Evolutionary conservation across 2,888 invertebrate genomes (phyloP), one percentile per base, ranked within the genome.

Genomic region (Sycophila texana): DNA sequence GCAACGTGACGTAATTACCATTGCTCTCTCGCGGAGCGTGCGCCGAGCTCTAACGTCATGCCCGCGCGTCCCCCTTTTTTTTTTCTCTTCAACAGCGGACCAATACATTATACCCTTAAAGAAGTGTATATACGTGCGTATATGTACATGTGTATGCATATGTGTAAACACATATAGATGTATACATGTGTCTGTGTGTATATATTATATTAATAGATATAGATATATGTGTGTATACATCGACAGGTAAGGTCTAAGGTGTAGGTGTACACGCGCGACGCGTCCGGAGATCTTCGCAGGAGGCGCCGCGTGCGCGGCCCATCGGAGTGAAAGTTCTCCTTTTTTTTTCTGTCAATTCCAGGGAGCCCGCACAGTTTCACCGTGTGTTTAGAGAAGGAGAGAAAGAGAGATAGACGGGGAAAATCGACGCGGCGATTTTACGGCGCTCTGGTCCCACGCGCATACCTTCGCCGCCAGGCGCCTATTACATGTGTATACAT

Each of bases 1-100:
- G 81, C 81, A 81, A 77, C 79, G 57, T 81, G 81, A 81, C 81
- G 81, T 81, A 81, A 81, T 81, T 78, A 71, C 63, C 39, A 75
- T 75, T 72, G 65, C 80, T 65, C 63, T 53, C 71, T 65, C 70
- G 55, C 65, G 13, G 26, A 26, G 51, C 63, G 61, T 7, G 39
- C 39, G 39, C 39, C 39, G 39, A 39, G 39, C 10, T 39, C 10
- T 39, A 39, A 39, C 39, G 39, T 39, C 14, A 14, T 47, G 30
- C 53, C 49, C 18, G 58, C 47, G 22, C 7, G 20, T 22, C 49
- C 13, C n/a, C 53, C 55, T 65, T 39, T 65, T 49, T 20, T 20
- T 16, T 20, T n/a, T 39, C 4, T 3, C 4, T 58, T 26, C 26
- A 2, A 2, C 26, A 12, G 53, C 53, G 53, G 53, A 14, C 53